Conservation (phyloP, 2,113 vertebrate species). For the human (Homo sapiens) region GRCh38 chr14:45681501-45682000, state of each 20-base stretch:
- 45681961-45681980: background rate
- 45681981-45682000: background rate
- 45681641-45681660: background rate
- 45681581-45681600: background rate
- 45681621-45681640: slow-evolving; percentile 32
- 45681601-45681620: background rate
- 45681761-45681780: background rate
- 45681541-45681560: background rate
- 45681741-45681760: background rate
- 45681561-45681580: background rate
- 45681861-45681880: background rate
- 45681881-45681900: background rate
- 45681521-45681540: background rate
- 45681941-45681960: background rate
- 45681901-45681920: background rate
- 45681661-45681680: slow-evolving; percentile 31
- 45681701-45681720: background rate
- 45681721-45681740: slow-evolving; percentile 27
- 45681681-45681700: slow-evolving; percentile 27
- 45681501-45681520: background rate
- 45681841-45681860: background rate
- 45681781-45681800: background rate
- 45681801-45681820: background rate
- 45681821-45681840: background rate
- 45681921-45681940: background rate